Evolutionary conservation across 2,888 invertebrate species (phyloP).

Genomic region (Erynnis tages): DNA sequence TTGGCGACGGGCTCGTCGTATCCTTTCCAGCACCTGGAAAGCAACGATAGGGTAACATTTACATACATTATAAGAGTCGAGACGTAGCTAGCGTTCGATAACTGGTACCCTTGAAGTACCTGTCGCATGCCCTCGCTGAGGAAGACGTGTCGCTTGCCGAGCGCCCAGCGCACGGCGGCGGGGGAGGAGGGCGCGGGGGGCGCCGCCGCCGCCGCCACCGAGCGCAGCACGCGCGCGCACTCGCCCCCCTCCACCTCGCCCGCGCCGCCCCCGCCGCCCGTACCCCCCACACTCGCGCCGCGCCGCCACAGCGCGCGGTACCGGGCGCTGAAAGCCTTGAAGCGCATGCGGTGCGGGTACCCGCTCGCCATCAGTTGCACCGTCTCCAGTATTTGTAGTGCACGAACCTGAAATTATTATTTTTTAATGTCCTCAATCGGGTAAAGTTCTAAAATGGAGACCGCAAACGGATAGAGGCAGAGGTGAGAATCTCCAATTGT

Average conservation of each 20-base stretch:
- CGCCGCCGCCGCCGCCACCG: slow-evolving; percentile 89
- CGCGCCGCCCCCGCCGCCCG: slow-evolving; percentile 86
- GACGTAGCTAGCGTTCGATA: too few relatives aligned
- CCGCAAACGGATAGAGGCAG: too few relatives aligned
- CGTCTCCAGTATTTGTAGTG: slow-evolving; percentile 95
- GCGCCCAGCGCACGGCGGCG: slow-evolving; percentile 87
- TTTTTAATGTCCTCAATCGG: too few relatives aligned
- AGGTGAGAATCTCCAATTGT: too few relatives aligned
- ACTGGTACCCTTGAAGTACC: too few relatives aligned
- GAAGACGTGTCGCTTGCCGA: slow-evolving; percentile 96
- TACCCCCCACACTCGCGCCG: slow-evolving; percentile 85
- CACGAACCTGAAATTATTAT: slow-evolving; percentile 84
- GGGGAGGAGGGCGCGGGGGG: slow-evolving; percentile 88
- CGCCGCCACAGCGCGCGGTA: slow-evolving; percentile 94
- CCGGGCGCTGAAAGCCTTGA: slow-evolving; percentile 93
- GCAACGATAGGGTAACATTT: too few relatives aligned
- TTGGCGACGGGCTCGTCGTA: slow-evolving; percentile 88
- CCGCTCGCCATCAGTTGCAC: slow-evolving; percentile 97
- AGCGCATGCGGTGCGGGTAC: slow-evolving; percentile 96
- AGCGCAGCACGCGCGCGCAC: slow-evolving; percentile 88
- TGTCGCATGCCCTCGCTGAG: slow-evolving; percentile 96
- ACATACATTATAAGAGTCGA: too few relatives aligned
- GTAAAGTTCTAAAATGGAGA: too few relatives aligned
- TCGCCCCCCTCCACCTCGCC: slow-evolving; percentile 65
- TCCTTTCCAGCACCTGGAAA: slow-evolving; percentile 87